A percentile compares a stretch with the other conserved stretches of the same genome.
Evolutionary conservation across 1,140 invertebrate species (phyloP).

Genomic region (Drosophila ercepeae): DNA sequence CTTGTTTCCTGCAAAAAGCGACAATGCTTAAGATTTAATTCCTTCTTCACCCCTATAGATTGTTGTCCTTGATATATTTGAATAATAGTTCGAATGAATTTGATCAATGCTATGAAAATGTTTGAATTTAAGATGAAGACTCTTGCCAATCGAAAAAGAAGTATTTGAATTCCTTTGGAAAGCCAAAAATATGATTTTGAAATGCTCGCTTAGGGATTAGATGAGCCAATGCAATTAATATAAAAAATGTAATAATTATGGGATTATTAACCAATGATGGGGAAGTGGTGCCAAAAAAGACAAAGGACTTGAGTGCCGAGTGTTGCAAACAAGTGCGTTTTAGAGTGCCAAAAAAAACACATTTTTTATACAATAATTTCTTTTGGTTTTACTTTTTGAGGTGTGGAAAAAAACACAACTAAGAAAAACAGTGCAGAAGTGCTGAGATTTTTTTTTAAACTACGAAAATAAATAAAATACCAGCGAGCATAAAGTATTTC

Average conservation of each 20-base stretch:
- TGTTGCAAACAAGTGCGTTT: slow-evolving; percentile 40
- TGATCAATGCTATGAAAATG: slow-evolving; percentile 52
- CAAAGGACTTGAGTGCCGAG: slow-evolving; percentile 32
- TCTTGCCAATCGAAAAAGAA: neutral
- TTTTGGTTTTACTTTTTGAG: slow-evolving; percentile 18
- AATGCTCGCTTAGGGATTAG: slow-evolving; percentile 48
- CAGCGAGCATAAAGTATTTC: slow-evolving; percentile 58
- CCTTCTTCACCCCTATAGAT: slow-evolving; percentile 17
- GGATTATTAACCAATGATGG: slow-evolving; percentile 36
- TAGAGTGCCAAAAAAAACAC: slow-evolving; percentile 35
- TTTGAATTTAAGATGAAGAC: slow-evolving; percentile 43
- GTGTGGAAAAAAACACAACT: slow-evolving; percentile 14
- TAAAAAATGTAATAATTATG: neutral
- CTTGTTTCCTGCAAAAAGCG: no score
- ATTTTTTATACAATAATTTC: slow-evolving; percentile 13
- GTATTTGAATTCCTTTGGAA: neutral
- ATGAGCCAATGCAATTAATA: no score
- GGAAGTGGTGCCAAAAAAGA: slow-evolving; percentile 28
- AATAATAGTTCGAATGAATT: slow-evolving; percentile 9
- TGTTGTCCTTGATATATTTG: slow-evolving; percentile 21
- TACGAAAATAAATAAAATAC: slow-evolving; percentile 41
- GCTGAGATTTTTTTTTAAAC: slow-evolving; percentile 25
- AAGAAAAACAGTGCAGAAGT: slow-evolving; percentile 50
- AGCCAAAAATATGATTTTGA: slow-evolving; percentile 42
- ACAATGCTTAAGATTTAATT: neutral